A percentile compares a stretch with the other conserved stretches of the same genome.
Evolutionary conservation across 2,113 vertebrate genomes (phyloP).

Genomic region (Oryzias javanicus): DNA sequence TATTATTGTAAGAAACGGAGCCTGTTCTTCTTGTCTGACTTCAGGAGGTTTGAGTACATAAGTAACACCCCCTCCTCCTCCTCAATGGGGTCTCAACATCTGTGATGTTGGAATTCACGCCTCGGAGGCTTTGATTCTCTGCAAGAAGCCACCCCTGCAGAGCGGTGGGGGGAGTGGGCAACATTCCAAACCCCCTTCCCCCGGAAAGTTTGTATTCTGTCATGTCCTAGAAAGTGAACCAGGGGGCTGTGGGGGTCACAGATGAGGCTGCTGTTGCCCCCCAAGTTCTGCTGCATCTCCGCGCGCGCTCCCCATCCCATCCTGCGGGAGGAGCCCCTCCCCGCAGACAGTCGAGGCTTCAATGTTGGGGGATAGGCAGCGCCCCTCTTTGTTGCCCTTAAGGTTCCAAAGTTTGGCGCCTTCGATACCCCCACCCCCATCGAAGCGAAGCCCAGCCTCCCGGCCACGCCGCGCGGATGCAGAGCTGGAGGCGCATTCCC

Average conservation of each 20-base stretch:
- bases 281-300: background rate
- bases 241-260: no score
- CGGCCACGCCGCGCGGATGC: constrained; percentile 54
- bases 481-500: constrained; percentile 59
- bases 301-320: constrained; percentile 13
- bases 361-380: constrained; percentile 69
- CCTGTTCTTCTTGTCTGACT: background rate
- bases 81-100: constrained; percentile 20
- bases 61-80: constrained; percentile 6
- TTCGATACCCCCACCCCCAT: constrained; percentile 66
- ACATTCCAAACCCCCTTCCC: no score
- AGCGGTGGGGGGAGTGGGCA: constrained; percentile 15
- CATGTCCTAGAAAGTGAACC: no score
- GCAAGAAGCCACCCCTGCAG: constrained; percentile 23
- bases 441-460: constrained; percentile 62
- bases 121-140: constrained; percentile 36
- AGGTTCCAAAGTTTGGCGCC: constrained; percentile 28
- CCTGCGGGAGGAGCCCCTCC: constrained; percentile 57
- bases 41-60: no score
- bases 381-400: no score
- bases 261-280: no score
- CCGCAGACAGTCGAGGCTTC: constrained; percentile 55
- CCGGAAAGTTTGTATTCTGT: no score
- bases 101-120: constrained; percentile 45
- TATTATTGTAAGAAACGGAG: constrained; percentile 44